Conservation (phyloP, 2,113 vertebrate genomes). For the Coptodon bakossiorum region DNA sequence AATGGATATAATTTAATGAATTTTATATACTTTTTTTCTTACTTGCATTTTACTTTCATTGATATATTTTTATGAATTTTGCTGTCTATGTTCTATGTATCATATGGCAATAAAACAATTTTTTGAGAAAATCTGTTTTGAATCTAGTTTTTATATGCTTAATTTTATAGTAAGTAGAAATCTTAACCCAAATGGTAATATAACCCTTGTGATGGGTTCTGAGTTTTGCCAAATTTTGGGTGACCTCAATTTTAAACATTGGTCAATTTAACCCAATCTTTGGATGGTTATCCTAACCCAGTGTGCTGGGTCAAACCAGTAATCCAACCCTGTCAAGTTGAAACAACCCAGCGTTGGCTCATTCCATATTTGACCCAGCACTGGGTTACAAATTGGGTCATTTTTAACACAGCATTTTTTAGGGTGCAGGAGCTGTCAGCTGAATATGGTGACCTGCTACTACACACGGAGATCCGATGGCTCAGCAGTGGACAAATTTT, state of each 20-base stretch:
- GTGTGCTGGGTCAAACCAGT: not conserved
- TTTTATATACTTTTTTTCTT: not conserved
- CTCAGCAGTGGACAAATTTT: not conserved
- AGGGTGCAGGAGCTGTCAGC: not conserved
- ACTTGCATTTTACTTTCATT: not conserved
- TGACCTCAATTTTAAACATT: not conserved
- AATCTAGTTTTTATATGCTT: not conserved
- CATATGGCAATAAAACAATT: not conserved
- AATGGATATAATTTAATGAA: not conserved
- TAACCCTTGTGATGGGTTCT: not conserved
- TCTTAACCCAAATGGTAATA: not conserved
- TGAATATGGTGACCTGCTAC: slow-evolving; percentile 22
- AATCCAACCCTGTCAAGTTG: not conserved
- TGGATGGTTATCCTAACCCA: not conserved
- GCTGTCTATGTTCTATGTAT: not conserved
- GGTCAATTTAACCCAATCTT: not conserved
- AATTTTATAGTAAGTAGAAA: not conserved
- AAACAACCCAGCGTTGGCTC: not conserved
- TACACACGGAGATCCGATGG: not conserved
- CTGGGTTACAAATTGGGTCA: not conserved
- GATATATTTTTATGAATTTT: not conserved
- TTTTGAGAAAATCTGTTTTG: not conserved
- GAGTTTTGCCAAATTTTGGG: not conserved
- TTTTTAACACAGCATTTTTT: not conserved
- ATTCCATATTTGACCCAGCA: not conserved